Evolutionary conservation across 2,113 vertebrate genomes (phyloP).

Genomic region (Galbula dea): DNA sequence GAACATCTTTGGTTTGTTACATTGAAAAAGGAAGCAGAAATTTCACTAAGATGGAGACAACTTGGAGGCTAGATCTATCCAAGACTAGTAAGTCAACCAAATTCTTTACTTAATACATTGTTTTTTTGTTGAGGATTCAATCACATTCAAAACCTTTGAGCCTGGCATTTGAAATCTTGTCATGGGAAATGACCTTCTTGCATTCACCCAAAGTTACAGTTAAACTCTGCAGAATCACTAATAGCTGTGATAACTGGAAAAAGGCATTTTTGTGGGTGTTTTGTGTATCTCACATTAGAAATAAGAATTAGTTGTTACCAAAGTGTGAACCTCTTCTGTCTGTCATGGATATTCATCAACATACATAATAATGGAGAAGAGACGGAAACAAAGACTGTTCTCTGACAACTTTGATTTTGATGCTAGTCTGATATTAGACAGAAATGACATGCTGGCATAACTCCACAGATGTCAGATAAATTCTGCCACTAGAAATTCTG

Average conservation of each 20-base stretch:
- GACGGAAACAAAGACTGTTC: background rate
- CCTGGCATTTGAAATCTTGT: background rate
- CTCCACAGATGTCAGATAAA: background rate
- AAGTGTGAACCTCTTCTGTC: background rate
- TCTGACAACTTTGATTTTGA: background rate
- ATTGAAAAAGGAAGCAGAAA: background rate
- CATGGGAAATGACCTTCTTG: background rate
- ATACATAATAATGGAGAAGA: background rate
- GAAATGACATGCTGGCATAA: background rate
- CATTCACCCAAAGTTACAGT: background rate
- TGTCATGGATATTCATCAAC: background rate
- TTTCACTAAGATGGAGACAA: background rate
- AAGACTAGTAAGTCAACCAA: background rate
- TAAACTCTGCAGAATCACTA: background rate
- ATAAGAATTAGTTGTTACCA: background rate
- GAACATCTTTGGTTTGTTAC: background rate
- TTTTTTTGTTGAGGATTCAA: background rate
- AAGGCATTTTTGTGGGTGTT: too few relatives aligned
- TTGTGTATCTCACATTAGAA: accelerated
- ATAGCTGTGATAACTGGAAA: background rate
- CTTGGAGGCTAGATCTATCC: background rate
- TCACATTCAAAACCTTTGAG: background rate
- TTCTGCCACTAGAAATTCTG: background rate
- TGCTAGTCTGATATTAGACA: background rate
- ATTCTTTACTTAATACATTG: background rate